These are phyloP conservation scores for Baccha elongata DNA, from an alignment of 2,888 invertebrate genomes.

Conservation along the genomic window DNA sequence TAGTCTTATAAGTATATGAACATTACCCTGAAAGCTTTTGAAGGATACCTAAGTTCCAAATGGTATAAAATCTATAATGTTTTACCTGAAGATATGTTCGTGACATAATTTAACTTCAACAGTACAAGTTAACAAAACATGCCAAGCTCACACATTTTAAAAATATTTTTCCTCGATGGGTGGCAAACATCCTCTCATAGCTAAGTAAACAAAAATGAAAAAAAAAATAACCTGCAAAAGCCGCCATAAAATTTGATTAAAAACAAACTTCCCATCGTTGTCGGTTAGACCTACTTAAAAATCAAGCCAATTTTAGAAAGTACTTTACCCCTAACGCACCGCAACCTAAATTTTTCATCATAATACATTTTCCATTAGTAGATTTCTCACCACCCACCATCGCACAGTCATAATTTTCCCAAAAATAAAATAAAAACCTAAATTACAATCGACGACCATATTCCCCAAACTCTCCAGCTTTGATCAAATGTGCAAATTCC, in stretches of 20 bases:
- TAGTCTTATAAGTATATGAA: too few relatives aligned
- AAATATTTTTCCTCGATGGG: too few relatives aligned
- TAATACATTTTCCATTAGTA: conserved; percentile 53
- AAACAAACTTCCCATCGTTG: not conserved
- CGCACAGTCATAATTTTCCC: conserved; percentile 25
- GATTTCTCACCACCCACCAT: conserved; percentile 26
- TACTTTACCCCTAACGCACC: not conserved
- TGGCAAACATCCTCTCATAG: too few relatives aligned
- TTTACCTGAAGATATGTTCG: too few relatives aligned
- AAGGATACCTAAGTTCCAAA: too few relatives aligned
- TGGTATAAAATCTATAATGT: too few relatives aligned
- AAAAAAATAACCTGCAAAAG: too few relatives aligned
- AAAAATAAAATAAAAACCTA: conserved; percentile 32
- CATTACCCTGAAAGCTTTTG: too few relatives aligned
- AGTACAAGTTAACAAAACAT: too few relatives aligned
- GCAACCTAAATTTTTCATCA: not conserved
- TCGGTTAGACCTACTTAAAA: not conserved
- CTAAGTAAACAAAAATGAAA: too few relatives aligned
- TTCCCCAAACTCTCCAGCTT: not conserved
- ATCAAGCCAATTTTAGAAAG: not conserved
- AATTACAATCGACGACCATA: conserved; percentile 25
- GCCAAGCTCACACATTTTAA: too few relatives aligned
- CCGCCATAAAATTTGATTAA: not conserved
- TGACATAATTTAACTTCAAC: too few relatives aligned
- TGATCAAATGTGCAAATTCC: conserved; percentile 37